These are phyloP conservation scores for Halictus quadricinctus DNA, from an alignment of 2,888 invertebrate genomes.

Conservation along the genomic window DNA sequence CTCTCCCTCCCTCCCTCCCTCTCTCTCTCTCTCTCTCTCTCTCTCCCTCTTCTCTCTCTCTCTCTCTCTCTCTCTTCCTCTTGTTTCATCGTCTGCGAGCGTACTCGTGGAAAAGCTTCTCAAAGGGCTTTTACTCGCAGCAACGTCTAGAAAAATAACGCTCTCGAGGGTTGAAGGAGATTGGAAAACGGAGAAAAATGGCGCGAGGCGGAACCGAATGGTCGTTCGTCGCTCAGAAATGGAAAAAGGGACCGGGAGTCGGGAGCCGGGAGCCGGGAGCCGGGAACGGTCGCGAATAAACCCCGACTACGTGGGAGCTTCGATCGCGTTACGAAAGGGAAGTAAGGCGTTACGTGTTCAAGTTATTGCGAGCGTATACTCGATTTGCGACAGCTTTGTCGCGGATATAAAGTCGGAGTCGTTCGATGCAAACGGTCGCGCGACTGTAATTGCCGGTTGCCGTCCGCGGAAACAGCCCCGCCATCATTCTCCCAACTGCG, in stretches of 20 bases:
- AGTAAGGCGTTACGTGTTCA: conserved; percentile 1
- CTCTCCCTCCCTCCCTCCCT: not conserved
- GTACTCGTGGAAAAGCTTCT: conserved; percentile 33
- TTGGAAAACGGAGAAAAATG: conserved; percentile 49
- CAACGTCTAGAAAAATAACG: conserved; percentile 55
- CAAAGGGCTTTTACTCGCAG: conserved; percentile 47
- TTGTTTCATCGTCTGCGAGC: conserved; percentile 56
- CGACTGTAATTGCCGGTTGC: not conserved
- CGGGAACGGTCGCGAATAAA: conserved; percentile 36
- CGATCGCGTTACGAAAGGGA: conserved; percentile 12
- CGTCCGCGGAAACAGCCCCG: not conserved
- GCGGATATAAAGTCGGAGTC: not conserved
- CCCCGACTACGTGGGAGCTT: conserved; percentile 13
- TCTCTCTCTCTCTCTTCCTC: conserved; percentile 22
- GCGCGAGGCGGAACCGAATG: conserved; percentile 37
- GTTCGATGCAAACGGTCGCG: not conserved
- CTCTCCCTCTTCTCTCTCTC: conserved; percentile 20
- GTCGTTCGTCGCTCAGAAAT: conserved; percentile 29
- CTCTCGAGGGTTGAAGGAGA: conserved; percentile 47
- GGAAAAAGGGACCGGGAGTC: conserved; percentile 24
- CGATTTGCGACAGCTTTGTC: conserved; percentile 8
- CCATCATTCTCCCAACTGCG: not conserved
- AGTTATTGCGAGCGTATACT: conserved; percentile 3
- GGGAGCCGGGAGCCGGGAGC: not conserved
- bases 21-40: conserved; percentile 30